Evolutionary conservation across 2,113 vertebrate genomes (phyloP).

Genomic region (Chrysochloris asiatica): DNA sequence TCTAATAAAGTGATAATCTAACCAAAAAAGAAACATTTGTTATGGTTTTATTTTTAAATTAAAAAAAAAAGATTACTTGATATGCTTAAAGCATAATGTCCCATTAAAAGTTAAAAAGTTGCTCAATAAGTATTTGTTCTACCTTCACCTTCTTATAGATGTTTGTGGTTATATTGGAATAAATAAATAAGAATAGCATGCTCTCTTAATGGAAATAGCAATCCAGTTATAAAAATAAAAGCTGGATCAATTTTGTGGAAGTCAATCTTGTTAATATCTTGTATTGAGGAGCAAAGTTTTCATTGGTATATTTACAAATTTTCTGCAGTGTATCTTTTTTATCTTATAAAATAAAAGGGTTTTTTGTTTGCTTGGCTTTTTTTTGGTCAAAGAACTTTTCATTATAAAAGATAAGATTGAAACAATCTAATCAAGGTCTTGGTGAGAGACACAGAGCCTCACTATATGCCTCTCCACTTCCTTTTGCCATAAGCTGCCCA

Average conservation of each 20-base stretch:
- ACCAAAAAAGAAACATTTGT: too few relatives aligned
- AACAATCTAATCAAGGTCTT: fast-evolving
- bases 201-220: not conserved
- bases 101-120: not conserved
- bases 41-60: conserved; percentile 1
- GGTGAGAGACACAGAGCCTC: fast-evolving
- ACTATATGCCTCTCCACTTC: fast-evolving
- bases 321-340: not conserved
- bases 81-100: not conserved
- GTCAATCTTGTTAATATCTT: not conserved
- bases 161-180: too few relatives aligned
- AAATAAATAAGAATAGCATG: not conserved
- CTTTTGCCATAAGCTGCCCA: not conserved
- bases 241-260: not conserved
- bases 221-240: not conserved
- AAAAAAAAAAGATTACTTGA: not conserved
- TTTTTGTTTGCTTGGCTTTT: not conserved
- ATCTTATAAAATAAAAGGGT: not conserved
- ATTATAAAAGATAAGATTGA: not conserved
- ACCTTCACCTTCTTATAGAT: not conserved
- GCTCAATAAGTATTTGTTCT: not conserved
- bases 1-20: conserved; percentile 47
- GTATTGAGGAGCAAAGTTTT: not conserved
- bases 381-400: not conserved
- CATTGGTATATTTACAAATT: not conserved